A percentile compares a stretch with the other conserved stretches of the same genome.
These are phyloP conservation scores for Peucedramus taeniatus DNA, from an alignment of 2,113 vertebrate genomes.

Conservation along the genomic window DNA sequence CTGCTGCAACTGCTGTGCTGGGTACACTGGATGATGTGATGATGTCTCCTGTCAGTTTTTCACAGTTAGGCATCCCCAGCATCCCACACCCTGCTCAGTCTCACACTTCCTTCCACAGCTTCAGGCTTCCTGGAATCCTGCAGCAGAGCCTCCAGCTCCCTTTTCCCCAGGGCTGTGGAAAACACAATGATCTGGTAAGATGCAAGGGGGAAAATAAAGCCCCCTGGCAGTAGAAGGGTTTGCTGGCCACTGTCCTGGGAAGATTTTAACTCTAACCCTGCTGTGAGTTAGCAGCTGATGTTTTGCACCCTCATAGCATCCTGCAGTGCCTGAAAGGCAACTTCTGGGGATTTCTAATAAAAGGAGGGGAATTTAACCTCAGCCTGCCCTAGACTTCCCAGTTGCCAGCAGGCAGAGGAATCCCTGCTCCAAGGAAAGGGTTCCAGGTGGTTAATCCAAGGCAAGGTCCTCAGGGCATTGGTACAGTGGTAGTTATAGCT, in stretches of 20 bases:
- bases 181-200: not conserved
- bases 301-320: not conserved
- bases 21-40: not conserved
- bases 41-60: not conserved
- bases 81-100: not conserved
- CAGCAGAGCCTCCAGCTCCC: not conserved
- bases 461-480: not conserved
- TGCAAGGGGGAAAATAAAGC: not conserved
- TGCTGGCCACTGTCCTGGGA: not conserved
- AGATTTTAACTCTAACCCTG: not conserved
- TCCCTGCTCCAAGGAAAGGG: not conserved
- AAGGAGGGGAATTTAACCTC: not conserved
- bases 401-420: not conserved
- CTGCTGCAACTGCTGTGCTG: not conserved
- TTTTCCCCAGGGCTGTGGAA: not conserved
- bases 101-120: not conserved
- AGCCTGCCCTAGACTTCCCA: not conserved
- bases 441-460: not conserved
- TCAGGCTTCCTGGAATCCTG: not conserved
- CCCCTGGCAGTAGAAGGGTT: not conserved
- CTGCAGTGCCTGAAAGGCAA: not conserved
- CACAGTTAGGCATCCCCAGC: not conserved
- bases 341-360: not conserved
- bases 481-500: not conserved
- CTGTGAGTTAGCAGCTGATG: not conserved